Base-by-base conservation (phyloP, 2,797 vertebrate genomes). In the Eurystomus glaucurus region DNA sequence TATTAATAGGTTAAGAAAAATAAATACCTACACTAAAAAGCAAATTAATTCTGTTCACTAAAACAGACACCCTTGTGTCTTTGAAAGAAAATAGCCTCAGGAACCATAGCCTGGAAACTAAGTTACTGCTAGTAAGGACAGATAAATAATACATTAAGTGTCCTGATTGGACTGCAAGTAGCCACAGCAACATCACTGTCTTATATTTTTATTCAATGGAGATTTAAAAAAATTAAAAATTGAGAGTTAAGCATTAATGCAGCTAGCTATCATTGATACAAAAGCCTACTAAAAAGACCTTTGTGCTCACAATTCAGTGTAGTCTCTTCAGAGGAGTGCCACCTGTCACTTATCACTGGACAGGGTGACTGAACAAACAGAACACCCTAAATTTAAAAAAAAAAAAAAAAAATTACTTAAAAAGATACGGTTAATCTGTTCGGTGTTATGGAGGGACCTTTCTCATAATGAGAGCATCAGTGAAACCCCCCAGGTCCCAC, bases 41-140 rank as follows among this genome's bases (percentile, higher is more conserved):
- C 37, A 66, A 65, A 33, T 9, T 13, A 21, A 37, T 45, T 37
- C 31, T 60, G 3, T 28, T 89, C 11, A 37, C 25, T 31, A 7
- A 12, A 76, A 35, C 15, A n/a, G 8, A 62, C 13, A 31, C 10
- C 0, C 3, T 60, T 2, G 1, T 4, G 8, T 60, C 12, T 71
- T 69, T 43, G 26, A 58, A 88, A 83, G 18, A 58, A 60, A 66
- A 45, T 6, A 4, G 1, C 31, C 58, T 72, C 22, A 11, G 14
- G 29, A 80, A 13, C 7, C 31, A 51, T 37, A 58, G 7, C 37
- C 10, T 58, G 14, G 23, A 81, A 85, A 41, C 5, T 10, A 72
- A 65, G 10, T n/a, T 52, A 57, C 51, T 70, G 16, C 13, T 71
- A 52, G 11, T 61, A 55, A 86, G 35, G 26, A 64, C 8, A 85